Conservation (phyloP, 2,113 vertebrate genomes). For the Choloepus hoffmanni region DNA sequence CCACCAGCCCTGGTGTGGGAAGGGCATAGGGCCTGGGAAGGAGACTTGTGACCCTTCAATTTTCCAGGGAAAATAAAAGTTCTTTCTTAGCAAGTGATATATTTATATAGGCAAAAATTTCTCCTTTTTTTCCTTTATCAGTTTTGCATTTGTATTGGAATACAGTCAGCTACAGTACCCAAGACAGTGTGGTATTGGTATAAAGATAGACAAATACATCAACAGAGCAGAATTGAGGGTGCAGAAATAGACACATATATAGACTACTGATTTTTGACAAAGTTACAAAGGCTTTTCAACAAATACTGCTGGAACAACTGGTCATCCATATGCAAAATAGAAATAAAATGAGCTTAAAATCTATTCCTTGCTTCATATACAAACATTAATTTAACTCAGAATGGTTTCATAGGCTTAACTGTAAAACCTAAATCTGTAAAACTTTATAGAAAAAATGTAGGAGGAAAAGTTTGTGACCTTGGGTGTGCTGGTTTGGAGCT, state of each 20-base stretch:
- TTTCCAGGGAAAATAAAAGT: constrained; percentile 55
- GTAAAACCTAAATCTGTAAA: not conserved
- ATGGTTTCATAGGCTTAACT: not conserved
- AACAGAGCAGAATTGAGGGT: not conserved
- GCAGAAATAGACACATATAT: not conserved
- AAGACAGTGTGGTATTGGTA: not conserved
- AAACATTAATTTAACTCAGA: not conserved
- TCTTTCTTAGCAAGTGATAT: not conserved
- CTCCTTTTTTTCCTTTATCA: not conserved
- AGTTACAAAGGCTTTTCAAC: not conserved
- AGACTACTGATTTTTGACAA: not conserved
- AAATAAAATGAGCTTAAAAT: not conserved
- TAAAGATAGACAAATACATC: not conserved
- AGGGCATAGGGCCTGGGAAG: not conserved
- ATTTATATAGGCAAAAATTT: not conserved
- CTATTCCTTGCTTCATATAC: not conserved
- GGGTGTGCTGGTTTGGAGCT: no score
- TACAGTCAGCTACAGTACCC: not conserved
- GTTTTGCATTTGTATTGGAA: not conserved
- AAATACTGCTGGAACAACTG: not conserved
- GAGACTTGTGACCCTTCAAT: not conserved
- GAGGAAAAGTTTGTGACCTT: not conserved
- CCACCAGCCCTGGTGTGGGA: not conserved
- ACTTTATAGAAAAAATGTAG: not conserved
- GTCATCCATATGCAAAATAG: not conserved